Evolutionary conservation across 2,888 invertebrate genomes (phyloP), one percentile per base, ranked within the genome.

Genomic region (Melinaea menophilus): DNA sequence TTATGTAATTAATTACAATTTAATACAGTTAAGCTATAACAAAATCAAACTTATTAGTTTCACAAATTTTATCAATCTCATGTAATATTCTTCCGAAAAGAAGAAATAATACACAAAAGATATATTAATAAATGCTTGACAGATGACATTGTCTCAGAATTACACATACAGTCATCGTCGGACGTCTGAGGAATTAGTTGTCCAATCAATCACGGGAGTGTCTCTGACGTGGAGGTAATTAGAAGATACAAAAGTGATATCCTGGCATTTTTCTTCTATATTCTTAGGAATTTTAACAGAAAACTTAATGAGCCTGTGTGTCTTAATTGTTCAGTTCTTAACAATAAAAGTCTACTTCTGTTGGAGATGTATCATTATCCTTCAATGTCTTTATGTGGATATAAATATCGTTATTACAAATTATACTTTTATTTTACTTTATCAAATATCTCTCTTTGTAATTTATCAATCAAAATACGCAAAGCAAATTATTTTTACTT

Each of bases 201-300:
- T 84, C 84, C 85, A 84, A 89, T 89, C 88, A 88, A 89, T 90
- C 89, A 90, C 86, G 74, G 77, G 81, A 73, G 82, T 87, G 88
- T 72, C 80, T 75, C 79, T 86, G 89, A 89, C 89, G 84, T 82
- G 80, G 79, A 69, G 82, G 86, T 88, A 88, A 89, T 88, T 88
- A 88, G 86, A 83, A 81, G 73, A 73, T 73, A 74, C 69, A 69
- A 67, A 64, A 67, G 71, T 22, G 34, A 63, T 58, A 37, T 56
- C 62, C 62, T 66, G 61, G 67, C 67, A 56, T 58, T 54, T 66
- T 59, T 66, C 34, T 31, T 63, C 34, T 41, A 13, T 60, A 47
- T 35, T 35, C 46, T 34, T n/a, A 22, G 4, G 4, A 5, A 9
- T 13, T 51, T 11, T 22, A 9, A 51, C 31, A 51, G 31, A 51